Conservation (phyloP, 2,888 invertebrate genomes). For the Drosophila atripex region DNA sequence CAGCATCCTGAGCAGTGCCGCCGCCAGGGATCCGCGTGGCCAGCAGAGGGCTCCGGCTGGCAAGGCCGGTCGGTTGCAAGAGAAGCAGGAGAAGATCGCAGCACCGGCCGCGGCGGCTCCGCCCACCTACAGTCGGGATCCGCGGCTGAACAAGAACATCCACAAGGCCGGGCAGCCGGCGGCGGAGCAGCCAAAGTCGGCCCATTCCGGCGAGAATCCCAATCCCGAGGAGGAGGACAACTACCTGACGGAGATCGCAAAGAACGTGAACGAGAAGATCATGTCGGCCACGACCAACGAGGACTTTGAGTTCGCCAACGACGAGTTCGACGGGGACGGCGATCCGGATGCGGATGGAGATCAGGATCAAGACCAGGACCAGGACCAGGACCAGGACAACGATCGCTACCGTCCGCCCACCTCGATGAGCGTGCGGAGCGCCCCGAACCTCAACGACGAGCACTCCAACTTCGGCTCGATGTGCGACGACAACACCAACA, state of each 20-base stretch:
- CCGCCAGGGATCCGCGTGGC: slow-evolving; percentile 19
- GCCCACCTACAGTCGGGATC: slow-evolving; percentile 81
- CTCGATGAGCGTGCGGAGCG: slow-evolving; percentile 83
- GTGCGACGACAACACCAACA: slow-evolving; percentile 82
- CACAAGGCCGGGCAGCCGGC: slow-evolving; percentile 68
- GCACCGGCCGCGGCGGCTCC: slow-evolving; percentile 28
- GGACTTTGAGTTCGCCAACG: slow-evolving; percentile 81
- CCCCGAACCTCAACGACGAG: slow-evolving; percentile 82
- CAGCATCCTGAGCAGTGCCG: slow-evolving; percentile 59
- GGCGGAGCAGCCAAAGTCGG: neutral
- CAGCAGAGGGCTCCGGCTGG: neutral
- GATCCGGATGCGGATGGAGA: slow-evolving; percentile 22
- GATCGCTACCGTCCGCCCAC: slow-evolving; percentile 78
- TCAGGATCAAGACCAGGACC: slow-evolving; percentile 37
- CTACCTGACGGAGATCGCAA: slow-evolving; percentile 83
- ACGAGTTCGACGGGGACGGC: slow-evolving; percentile 81
- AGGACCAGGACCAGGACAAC: slow-evolving; percentile 52
- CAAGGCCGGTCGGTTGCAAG: neutral
- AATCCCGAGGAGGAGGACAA: slow-evolving; percentile 81
- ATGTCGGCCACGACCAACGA: slow-evolving; percentile 82
- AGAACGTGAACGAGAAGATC: slow-evolving; percentile 83
- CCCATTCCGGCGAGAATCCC: neutral
- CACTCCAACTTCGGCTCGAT: slow-evolving; percentile 80
- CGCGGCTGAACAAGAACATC: slow-evolving; percentile 82
- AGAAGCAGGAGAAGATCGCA: slow-evolving; percentile 29